Base-by-base conservation (phyloP, 1,140 invertebrate genomes). In the Helicoverpa armigera region DNA sequence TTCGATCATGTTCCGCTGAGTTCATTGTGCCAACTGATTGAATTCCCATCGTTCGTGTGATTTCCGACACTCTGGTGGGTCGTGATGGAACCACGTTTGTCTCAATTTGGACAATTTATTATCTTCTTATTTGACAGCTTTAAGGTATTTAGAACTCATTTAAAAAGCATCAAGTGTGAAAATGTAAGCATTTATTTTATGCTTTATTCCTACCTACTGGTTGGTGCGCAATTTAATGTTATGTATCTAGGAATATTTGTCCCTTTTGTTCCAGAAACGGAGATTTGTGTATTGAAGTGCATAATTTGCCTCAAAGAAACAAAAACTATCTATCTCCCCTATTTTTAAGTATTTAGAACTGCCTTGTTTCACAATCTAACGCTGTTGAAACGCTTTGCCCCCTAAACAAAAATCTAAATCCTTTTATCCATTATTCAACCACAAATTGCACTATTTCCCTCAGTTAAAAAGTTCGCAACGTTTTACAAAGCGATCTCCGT, bases 21-120 rank as follows among this genome's bases (percentile, higher is more conserved):
- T 73, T 72, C 54, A 58, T 73, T 73, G 70, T 58, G 58, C 53
- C n/a, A 4, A 31, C 10, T 16, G 54, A 73, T 73, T 73, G 31
- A 58, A 43, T 72, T 73, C 54, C n/a, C 13, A 16, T 14, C 12
- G 23, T 43, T 58, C 43, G 14, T 53, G 53, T 43, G 70, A 73
- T 73, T 58, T 73, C 58, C 53, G 23, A 31, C 29, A 43, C 14
- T 73, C 31, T 2, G 13, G 10, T 11, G 14, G 13, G 13, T 70
- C 50, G 18, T 53, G 67, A 70, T 53, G 13, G 31, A 14, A 29
- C n/a, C 63, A 35, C 4, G 13, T 35, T 63, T 63, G 29, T 63
- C 13, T 31, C 13, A 31, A 4, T 63, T 63, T 63, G 53, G 53
- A 7, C 2, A 54, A n/a, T 43, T 54, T 54, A 54, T 54, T 54